A percentile compares a stretch with the other conserved stretches of the same genome.
phyloP scores from a whole-genome alignment of 2,888 invertebrate genomes.

The Dolomedes plantarius region DNA sequence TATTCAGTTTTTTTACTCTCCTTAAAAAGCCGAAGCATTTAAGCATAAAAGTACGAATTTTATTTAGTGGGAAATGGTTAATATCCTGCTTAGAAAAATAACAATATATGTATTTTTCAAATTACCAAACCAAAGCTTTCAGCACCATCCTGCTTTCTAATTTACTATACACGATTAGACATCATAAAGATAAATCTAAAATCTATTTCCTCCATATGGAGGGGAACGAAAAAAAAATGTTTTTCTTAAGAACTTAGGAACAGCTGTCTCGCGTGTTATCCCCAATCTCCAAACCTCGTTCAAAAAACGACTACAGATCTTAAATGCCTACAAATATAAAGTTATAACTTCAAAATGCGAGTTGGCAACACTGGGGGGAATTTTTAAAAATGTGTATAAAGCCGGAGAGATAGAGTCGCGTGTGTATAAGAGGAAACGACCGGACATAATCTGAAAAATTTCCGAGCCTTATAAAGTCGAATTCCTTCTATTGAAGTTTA shows the following conservation, averaged over 20 bases:
- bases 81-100: no score
- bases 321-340: constrained; percentile 66
- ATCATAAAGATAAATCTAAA: no score
- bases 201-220: no score
- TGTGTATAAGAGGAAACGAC: constrained; percentile 43
- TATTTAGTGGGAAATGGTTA: no score
- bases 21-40: no score
- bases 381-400: constrained; percentile 37
- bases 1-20: no score
- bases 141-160: no score
- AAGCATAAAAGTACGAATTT: no score
- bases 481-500: constrained; percentile 42
- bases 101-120: no score
- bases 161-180: no score
- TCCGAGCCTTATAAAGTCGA: constrained; percentile 60
- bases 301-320: neutral
- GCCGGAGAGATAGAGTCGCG: constrained; percentile 42
- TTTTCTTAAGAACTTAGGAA: neutral
- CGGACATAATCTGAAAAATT: constrained; percentile 48
- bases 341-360: constrained; percentile 56
- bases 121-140: no score
- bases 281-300: neutral
- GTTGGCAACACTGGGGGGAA: constrained; percentile 41
- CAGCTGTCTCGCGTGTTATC: neutral
- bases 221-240: no score